These are phyloP conservation scores for Drosophila testacea DNA, from an alignment of 2,888 invertebrate species.

Conservation along the genomic window DNA sequence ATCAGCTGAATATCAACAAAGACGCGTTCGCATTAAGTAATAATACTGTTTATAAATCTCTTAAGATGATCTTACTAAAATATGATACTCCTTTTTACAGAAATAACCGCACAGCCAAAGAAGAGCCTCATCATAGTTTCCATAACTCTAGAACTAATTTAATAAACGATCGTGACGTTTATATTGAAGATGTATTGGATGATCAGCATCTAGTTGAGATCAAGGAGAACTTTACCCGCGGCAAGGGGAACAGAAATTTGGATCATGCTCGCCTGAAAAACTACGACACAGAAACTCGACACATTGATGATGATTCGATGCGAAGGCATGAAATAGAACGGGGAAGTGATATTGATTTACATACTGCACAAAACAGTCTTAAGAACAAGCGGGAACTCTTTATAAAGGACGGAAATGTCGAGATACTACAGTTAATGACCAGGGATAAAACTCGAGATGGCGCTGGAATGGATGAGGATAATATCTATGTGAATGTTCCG, in stretches of 20 bases:
- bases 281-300: constrained; percentile 82
- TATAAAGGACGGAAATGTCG: constrained; percentile 93
- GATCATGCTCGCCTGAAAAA: constrained; percentile 60
- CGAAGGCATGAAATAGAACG: constrained; percentile 91
- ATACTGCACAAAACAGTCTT: constrained; percentile 77
- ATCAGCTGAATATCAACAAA: constrained; percentile 83
- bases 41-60: neutral
- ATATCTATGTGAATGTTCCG: constrained; percentile 87
- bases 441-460: constrained; percentile 87
- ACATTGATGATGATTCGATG: constrained; percentile 90
- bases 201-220: constrained; percentile 71
- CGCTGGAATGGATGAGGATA: constrained; percentile 86
- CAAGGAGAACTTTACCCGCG: constrained; percentile 69
- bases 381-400: constrained; percentile 89
- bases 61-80: neutral
- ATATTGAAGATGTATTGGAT: constrained; percentile 83
- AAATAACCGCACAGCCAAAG: constrained; percentile 84
- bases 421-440: constrained; percentile 92
- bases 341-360: constrained; percentile 89
- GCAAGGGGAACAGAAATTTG: constrained; percentile 79
- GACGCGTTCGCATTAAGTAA: constrained; percentile 83
- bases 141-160: constrained; percentile 85
- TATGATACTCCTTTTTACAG: constrained; percentile 52
- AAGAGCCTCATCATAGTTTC: constrained; percentile 83
- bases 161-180: constrained; percentile 84